Evolutionary conservation across 1,140 invertebrate species (phyloP).

Genomic region (Zaprionus vittiger): DNA sequence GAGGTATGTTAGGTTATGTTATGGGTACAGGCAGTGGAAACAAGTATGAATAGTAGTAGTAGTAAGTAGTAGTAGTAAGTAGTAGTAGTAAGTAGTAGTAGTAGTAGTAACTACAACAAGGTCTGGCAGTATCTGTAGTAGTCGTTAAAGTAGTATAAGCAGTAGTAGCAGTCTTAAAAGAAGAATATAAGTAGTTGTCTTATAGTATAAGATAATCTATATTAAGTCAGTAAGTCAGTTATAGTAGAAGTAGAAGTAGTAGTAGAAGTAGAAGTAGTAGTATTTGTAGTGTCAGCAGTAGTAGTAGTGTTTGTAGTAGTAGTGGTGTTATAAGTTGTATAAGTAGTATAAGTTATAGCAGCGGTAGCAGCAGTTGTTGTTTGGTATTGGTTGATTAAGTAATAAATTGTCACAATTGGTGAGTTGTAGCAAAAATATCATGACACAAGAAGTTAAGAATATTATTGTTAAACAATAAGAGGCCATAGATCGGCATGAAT

Average conservation of each 20-base stretch:
- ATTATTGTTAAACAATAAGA: constrained; percentile 30
- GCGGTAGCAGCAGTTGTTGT: constrained; percentile 32
- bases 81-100: constrained; percentile 3
- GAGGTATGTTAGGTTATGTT: constrained; percentile 19
- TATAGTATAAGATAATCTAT: not conserved
- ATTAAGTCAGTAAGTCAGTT: too few relatives aligned
- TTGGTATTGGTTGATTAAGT: constrained; percentile 27
- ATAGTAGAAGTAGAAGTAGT: not conserved
- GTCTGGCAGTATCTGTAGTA: not conserved
- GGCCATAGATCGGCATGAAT: constrained; percentile 36
- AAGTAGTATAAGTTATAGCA: constrained; percentile 22
- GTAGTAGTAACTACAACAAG: not conserved
- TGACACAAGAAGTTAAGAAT: constrained; percentile 35
- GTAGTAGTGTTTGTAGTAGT: constrained; percentile 23
- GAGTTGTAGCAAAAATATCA: constrained; percentile 62
- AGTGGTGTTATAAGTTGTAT: constrained; percentile 3
- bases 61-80: not conserved
- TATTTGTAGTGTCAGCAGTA: constrained; percentile 9
- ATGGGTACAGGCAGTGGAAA: constrained; percentile 34
- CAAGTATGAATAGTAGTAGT: not conserved
- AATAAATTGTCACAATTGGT: constrained; percentile 62
- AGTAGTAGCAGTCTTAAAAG: not conserved
- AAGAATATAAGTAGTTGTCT: not conserved
- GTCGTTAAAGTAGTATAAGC: constrained; percentile 4
- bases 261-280: not conserved